Conservation (phyloP, 2,797 vertebrate species). For the Parambassis ranga region DNA sequence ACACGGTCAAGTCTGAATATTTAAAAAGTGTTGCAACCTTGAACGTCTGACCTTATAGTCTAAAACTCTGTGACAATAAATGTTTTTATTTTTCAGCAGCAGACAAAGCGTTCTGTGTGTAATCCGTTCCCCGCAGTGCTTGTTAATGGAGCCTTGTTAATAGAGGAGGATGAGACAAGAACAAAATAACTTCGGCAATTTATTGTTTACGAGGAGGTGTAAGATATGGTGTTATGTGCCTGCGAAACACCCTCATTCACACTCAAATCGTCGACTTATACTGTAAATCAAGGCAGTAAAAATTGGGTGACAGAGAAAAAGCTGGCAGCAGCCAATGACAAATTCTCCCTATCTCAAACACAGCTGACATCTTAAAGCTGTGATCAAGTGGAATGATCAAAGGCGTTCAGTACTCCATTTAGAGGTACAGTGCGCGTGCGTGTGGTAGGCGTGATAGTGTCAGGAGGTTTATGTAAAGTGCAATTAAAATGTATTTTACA, state of each 20-base stretch:
- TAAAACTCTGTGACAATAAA: conserved; percentile 28
- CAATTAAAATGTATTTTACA: neutral
- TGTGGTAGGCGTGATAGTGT: conserved; percentile 1
- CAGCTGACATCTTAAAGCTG: conserved; percentile 76
- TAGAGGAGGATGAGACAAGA: conserved; percentile 53
- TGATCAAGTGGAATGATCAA: conserved; percentile 77
- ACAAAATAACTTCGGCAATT: conserved; percentile 66
- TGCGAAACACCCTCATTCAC: conserved; percentile 54
- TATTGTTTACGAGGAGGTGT: conserved; percentile 71
- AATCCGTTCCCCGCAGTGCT: conserved; percentile 23
- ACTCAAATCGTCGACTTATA: conserved; percentile 53
- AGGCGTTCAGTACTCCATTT: conserved; percentile 54
- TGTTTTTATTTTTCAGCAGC: conserved; percentile 8
- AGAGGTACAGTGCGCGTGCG: conserved; percentile 5
- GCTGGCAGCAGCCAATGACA: conserved; percentile 66
- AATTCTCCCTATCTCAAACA: conserved; percentile 64
- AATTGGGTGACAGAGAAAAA: conserved; percentile 60
- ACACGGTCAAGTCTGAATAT: conserved; percentile 55
- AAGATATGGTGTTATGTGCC: conserved; percentile 66
- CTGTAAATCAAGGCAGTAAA: conserved; percentile 58
- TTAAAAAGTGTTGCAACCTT: conserved; percentile 49
- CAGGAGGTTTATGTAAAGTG: conserved; percentile 9
- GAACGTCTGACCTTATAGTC: conserved; percentile 54
- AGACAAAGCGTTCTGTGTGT: conserved; percentile 4
- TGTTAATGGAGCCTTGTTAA: conserved; percentile 59